These are phyloP conservation scores for Stomatorhinus walkeri DNA, from an alignment of 2,797 vertebrate species.

Conservation along the genomic window DNA sequence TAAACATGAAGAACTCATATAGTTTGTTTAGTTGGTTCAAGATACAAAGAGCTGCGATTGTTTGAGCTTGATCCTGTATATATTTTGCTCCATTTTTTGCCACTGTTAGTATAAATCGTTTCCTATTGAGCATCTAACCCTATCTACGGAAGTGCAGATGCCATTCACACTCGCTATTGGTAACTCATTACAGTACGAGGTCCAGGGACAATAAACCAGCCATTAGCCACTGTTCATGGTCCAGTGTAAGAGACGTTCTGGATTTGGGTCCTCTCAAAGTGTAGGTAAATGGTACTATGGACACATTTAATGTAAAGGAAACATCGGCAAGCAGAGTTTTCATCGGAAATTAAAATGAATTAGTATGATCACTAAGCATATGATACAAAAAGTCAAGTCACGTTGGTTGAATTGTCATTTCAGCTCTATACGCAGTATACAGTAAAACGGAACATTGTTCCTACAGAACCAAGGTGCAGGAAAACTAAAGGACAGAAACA, in stretches of 20 bases:
- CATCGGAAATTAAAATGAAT: background rate
- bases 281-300: slow-evolving; percentile 10
- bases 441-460: background rate
- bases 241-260: slow-evolving; percentile 5
- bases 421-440: background rate
- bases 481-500: background rate
- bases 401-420: background rate
- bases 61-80: background rate
- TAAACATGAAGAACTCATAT: background rate
- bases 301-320: background rate
- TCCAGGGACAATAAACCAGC: background rate
- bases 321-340: background rate
- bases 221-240: background rate
- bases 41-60: background rate
- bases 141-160: background rate
- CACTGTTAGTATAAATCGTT: background rate
- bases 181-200: background rate
- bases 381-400: background rate
- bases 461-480: background rate
- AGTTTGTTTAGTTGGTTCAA: background rate
- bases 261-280: background rate
- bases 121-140: background rate
- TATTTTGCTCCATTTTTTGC: background rate
- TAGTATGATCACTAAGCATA: background rate
- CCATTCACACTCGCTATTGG: background rate